phyloP scores from a whole-genome alignment of 2,797 vertebrate genomes.

The Carcharodon carcharias region DNA sequence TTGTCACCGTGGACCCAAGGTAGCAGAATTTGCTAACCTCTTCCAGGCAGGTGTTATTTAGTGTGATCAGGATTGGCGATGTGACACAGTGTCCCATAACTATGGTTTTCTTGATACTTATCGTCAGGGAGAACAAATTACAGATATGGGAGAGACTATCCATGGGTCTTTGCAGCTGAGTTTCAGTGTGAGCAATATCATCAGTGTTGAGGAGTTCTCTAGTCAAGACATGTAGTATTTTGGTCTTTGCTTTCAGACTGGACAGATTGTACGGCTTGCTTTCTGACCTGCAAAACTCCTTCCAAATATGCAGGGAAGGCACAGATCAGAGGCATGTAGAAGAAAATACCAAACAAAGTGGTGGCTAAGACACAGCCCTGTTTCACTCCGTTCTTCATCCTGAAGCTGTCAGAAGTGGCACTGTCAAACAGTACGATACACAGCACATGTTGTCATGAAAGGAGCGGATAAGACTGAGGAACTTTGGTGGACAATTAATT shows the following conservation, averaged over 20 bases:
- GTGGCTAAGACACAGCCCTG: not conserved
- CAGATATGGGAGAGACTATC: not conserved
- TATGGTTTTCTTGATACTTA: not conserved
- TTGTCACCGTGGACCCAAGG: too few species aligned
- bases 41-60: not conserved
- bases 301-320: not conserved
- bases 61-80: not conserved
- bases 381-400: not conserved
- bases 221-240: not conserved
- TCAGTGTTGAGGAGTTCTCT: not conserved
- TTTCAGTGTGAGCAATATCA: not conserved
- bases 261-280: not conserved
- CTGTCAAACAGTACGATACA: not conserved
- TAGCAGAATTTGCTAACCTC: not conserved
- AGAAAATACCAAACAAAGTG: not conserved
- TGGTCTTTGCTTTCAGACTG: not conserved
- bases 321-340: too few species aligned
- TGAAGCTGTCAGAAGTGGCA: not conserved
- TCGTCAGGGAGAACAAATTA: not conserved
- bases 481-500: too few species aligned
- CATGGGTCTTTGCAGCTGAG: not conserved
- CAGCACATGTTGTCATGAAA: not conserved
- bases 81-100: not conserved
- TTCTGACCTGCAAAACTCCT: not conserved
- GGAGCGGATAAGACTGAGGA: too few species aligned